Conservation (phyloP, 2,113 vertebrate genomes). For the Campylorhamphus procurvoides region DNA sequence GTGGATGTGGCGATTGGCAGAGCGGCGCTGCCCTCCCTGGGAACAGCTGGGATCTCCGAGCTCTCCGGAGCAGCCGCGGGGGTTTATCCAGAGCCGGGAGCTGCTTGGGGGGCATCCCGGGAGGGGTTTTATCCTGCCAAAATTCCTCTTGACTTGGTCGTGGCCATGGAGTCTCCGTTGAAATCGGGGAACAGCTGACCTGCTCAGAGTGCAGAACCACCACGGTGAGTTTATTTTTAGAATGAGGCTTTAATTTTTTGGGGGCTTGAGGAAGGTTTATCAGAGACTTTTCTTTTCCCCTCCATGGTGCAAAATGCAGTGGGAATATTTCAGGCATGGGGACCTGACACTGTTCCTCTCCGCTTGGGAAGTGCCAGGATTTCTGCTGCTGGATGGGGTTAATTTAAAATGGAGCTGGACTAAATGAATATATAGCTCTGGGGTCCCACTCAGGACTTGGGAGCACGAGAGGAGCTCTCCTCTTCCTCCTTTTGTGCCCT, state of each 20-base stretch:
- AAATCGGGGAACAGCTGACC: conserved; percentile 65
- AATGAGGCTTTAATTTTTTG: not conserved
- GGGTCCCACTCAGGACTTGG: not conserved
- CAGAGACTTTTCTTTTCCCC: not conserved
- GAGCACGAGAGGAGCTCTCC: not conserved
- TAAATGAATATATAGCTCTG: not conserved
- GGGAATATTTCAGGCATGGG: not conserved
- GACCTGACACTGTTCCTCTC: not conserved
- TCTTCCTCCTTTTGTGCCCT: conserved; percentile 8
- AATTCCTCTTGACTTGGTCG: conserved; percentile 41
- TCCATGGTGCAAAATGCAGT: not conserved
- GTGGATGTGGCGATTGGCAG: conserved; percentile 76
- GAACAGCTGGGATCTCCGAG: conserved; percentile 76
- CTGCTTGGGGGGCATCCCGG: conserved; percentile 25
- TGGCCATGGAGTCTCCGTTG: conserved; percentile 69
- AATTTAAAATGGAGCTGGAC: not conserved
- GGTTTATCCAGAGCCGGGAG: conserved; percentile 46
- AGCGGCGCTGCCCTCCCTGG: conserved; percentile 74
- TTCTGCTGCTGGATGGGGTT: conserved; percentile 38
- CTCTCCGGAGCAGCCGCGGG: conserved; percentile 55
- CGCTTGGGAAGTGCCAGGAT: not conserved
- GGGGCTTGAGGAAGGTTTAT: not conserved
- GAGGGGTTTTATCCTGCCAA: conserved; percentile 49
- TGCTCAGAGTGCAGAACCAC: conserved; percentile 60
- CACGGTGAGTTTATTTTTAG: conserved; percentile 73